These are phyloP conservation scores for Nycteola revayana DNA, from an alignment of 2,888 invertebrate genomes.

Conservation along the genomic window DNA sequence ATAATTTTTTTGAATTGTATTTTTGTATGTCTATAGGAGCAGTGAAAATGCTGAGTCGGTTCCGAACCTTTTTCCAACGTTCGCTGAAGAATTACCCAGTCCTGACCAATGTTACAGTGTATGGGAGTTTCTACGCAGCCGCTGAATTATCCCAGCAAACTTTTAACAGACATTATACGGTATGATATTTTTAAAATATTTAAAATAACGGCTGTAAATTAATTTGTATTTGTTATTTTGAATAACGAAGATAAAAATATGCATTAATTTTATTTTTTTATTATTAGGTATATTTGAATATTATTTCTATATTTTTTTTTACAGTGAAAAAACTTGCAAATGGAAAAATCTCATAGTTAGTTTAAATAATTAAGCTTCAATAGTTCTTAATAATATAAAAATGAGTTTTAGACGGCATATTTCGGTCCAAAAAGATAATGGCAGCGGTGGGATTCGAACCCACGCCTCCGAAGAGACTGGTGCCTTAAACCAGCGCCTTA, in stretches of 20 bases:
- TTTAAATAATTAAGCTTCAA: too few relatives aligned
- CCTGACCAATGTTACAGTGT: conserved; percentile 83
- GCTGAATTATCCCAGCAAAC: conserved; percentile 92
- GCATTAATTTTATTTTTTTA: too few relatives aligned
- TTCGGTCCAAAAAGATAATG: conserved; percentile 52
- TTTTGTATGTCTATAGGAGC: too few relatives aligned
- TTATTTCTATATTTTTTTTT: too few relatives aligned
- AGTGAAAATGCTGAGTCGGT: conserved; percentile 41
- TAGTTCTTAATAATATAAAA: too few relatives aligned
- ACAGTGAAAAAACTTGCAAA: background rate
- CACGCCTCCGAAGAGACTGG: conserved; percentile 94
- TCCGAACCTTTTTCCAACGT: conserved; percentile 40
- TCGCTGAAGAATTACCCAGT: conserved; percentile 76
- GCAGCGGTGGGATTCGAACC: conserved; percentile 94
- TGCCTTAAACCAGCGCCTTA: conserved; percentile 95
- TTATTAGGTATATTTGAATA: too few relatives aligned
- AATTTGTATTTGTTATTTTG: too few relatives aligned
- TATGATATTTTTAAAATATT: conserved; percentile 55
- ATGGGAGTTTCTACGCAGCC: conserved; percentile 89
- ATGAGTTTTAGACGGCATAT: too few relatives aligned
- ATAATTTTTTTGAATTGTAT: too few relatives aligned
- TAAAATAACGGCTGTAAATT: too few relatives aligned
- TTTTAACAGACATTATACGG: conserved; percentile 85
- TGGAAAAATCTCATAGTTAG: too few relatives aligned
- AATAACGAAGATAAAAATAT: too few relatives aligned